These are phyloP conservation scores for Ophioninae sp. DNA, from an alignment of 2,888 invertebrate species.

Conservation along the genomic window DNA sequence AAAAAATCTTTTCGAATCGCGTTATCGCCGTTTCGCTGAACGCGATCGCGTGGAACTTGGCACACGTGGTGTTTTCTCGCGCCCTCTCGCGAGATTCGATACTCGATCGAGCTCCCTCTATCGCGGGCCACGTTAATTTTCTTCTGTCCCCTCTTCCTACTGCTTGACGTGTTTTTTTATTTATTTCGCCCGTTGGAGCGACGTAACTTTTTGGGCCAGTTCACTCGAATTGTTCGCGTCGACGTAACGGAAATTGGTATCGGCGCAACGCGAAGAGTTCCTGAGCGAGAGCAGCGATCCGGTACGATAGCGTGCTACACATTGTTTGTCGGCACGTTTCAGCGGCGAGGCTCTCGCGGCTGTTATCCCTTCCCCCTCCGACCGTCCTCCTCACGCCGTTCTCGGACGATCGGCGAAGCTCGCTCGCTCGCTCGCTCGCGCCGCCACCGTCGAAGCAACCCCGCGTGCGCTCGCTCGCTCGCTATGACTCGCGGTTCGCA, in stretches of 20 bases:
- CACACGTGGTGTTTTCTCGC: slow-evolving; percentile 14
- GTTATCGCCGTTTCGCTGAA: not conserved
- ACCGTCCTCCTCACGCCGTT: slow-evolving; percentile 46
- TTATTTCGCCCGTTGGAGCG: not conserved
- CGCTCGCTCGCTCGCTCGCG: slow-evolving; percentile 59
- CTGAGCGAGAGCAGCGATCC: slow-evolving; percentile 71
- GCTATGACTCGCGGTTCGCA: slow-evolving; percentile 52
- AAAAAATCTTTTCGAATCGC: not conserved
- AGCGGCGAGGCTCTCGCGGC: slow-evolving; percentile 63
- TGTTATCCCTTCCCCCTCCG: slow-evolving; percentile 47
- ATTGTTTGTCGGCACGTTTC: slow-evolving; percentile 75
- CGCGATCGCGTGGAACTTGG: slow-evolving; percentile 13
- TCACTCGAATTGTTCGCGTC: slow-evolving; percentile 45
- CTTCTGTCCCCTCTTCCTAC: not conserved
- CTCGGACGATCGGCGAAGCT: slow-evolving; percentile 50
- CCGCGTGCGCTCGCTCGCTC: not conserved
- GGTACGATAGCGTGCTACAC: slow-evolving; percentile 77
- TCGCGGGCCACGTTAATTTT: slow-evolving; percentile 12
- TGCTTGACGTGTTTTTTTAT: not conserved
- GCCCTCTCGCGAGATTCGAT: not conserved
- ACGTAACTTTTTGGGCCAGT: slow-evolving; percentile 26
- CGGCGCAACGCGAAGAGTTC: slow-evolving; percentile 21
- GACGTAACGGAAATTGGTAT: slow-evolving; percentile 33
- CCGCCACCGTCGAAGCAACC: slow-evolving; percentile 56
- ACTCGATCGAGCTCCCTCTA: slow-evolving; percentile 13